A percentile compares a stretch with the other conserved stretches of the same genome.
Evolutionary conservation across 1,140 invertebrate genomes (phyloP).

Genomic region (Papilio machaon): DNA sequence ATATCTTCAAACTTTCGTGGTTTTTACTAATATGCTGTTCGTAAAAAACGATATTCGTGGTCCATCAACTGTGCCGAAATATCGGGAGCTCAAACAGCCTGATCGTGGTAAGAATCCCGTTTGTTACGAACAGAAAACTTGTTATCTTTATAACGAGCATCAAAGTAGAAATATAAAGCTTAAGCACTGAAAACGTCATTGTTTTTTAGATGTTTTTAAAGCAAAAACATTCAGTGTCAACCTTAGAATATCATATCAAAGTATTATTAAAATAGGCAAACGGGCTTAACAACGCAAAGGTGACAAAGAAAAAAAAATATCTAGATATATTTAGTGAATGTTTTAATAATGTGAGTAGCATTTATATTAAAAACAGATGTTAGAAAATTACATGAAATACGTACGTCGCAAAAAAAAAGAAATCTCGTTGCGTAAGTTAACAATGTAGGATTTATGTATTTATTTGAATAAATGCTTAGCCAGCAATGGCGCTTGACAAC

Average conservation of each 20-base stretch:
- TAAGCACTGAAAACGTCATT: too few species aligned
- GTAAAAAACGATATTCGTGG: too few species aligned
- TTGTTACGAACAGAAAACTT: too few species aligned
- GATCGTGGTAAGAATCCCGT: too few species aligned
- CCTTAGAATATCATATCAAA: not conserved
- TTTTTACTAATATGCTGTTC: too few species aligned
- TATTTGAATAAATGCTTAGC: not conserved
- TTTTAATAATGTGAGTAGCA: not conserved
- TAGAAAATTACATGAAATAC: not conserved
- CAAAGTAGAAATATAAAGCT: too few species aligned
- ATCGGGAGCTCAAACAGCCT: too few species aligned
- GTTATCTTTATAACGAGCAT: too few species aligned
- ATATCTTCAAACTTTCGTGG: too few species aligned
- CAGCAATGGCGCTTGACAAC: conserved; percentile 11
- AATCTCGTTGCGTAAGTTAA: not conserved
- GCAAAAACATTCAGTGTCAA: too few species aligned
- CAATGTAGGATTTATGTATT: not conserved
- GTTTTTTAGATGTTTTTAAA: too few species aligned
- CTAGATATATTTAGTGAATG: not conserved
- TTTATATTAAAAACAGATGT: not conserved
- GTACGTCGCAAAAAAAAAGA: not conserved
- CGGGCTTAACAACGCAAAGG: not conserved
- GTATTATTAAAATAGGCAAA: not conserved
- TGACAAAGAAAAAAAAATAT: not conserved
- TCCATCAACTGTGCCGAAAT: too few species aligned